Base-by-base conservation (phyloP, 2,797 vertebrate genomes). In the Macroramphosus scolopax region DNA sequence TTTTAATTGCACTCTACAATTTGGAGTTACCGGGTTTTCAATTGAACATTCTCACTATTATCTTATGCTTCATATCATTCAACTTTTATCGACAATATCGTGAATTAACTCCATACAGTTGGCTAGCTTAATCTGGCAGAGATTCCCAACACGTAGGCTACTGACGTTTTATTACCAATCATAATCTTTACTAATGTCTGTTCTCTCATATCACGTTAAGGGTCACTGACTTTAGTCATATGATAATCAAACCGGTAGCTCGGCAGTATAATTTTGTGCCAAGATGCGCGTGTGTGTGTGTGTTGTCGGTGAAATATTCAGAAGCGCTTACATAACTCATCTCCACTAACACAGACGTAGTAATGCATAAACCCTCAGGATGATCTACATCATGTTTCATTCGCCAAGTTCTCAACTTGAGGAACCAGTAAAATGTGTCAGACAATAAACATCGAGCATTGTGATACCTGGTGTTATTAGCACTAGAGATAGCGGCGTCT, bases 41-140 rank as follows among this genome's bases (percentile, higher is more conserved):
- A 9, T 5, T 0, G 1, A 3, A 6, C 9, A 6, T 16, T 36
- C 13, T 6, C 5, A 2, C 12, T 8, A 0, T 12, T 20, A 0
- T 4, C 42, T 20, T 14, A 22, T 38, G 6, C 12, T 34, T 47
- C 2, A 5, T 17, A 12, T 2, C 14, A 33, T 13, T 51, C 30
- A 8, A 49, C 5, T 29, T 42, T 16, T 22, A 14, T 26, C 4
- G 2, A 2, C n/a, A 2, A 13, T 39, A 8, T 31, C 1, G 18
- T 33, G 9, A 25, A 7, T 5, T 50, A 28, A 48, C 26, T 36
- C 51, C 17, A 38, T 31, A 5, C 7, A 14, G 20, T n/a, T 6
- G 6, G 15, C 5, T 11, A 4, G 5, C 25, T 14, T 32, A 10
- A 35, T 18, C 9, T 29, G 31, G 11, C 11, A 15, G 13, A 17